Conservation (phyloP, 2,888 invertebrate genomes). For the Tromatobia lineatoria region DNA sequence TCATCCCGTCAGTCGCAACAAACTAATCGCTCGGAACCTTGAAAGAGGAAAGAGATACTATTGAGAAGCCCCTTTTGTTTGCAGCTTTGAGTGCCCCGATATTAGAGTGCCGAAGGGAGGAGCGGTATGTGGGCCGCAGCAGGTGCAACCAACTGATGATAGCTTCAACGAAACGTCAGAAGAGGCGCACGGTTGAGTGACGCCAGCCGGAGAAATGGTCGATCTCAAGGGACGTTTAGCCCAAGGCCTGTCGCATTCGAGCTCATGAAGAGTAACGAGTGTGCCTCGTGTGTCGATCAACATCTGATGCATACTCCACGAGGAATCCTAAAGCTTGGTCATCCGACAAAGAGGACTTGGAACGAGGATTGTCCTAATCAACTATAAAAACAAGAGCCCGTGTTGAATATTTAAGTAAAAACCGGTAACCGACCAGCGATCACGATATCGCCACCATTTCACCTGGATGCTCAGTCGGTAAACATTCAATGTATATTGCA, state of each 20-base stretch:
- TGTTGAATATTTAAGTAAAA: neutral
- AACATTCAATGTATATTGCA: too few species aligned
- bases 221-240: neutral
- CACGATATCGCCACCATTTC: too few species aligned
- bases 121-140: neutral
- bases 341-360: neutral
- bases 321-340: neutral
- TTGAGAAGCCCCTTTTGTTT: constrained; percentile 5
- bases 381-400: neutral
- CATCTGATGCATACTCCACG: neutral
- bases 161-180: neutral
- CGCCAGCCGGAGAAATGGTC: constrained; percentile 8
- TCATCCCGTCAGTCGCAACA: constrained; percentile 22
- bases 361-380: neutral
- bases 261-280: neutral
- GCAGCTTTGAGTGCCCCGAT: constrained; percentile 19
- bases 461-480: too few species aligned
- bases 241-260: neutral
- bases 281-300: neutral
- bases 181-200: neutral
- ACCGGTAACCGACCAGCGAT: neutral
- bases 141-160: constrained; percentile 1
- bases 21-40: constrained; percentile 55
- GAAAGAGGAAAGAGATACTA: constrained; percentile 1
- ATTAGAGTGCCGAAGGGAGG: neutral